Percentiles rank a stretch among this genome's conserved stretches.
Evolutionary conservation across 1,140 invertebrate genomes (phyloP).

Genomic region (Ruditapes philippinarum): DNA sequence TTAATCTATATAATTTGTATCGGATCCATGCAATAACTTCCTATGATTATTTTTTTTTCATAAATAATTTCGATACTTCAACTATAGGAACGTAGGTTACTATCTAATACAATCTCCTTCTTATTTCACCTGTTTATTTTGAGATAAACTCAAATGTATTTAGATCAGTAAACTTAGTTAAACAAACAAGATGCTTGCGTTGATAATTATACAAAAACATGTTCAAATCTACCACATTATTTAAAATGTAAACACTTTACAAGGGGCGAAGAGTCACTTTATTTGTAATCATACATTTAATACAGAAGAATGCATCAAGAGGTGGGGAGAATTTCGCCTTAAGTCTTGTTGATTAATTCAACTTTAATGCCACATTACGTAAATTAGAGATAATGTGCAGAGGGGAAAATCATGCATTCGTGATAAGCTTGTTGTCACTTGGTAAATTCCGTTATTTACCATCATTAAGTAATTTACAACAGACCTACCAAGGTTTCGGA

Average conservation of each 20-base stretch:
- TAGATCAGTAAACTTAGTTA: not conserved
- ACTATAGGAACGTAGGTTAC: too few species aligned
- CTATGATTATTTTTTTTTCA: too few species aligned
- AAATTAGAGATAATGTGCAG: not conserved
- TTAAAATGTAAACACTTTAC: conserved; percentile 16
- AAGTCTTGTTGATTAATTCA: conserved; percentile 1
- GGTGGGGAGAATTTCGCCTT: too few species aligned
- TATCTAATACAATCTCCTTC: not conserved
- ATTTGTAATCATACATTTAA: not conserved
- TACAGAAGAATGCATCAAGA: not conserved
- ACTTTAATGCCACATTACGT: not conserved
- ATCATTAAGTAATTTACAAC: not conserved
- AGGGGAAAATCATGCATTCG: not conserved
- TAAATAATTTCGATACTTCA: too few species aligned
- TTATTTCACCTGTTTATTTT: not conserved
- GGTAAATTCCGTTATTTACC: not conserved
- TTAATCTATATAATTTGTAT: too few species aligned
- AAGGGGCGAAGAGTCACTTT: conserved; percentile 4
- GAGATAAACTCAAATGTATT: not conserved
- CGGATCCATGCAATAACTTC: too few species aligned
- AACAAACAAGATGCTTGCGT: not conserved
- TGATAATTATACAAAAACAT: conserved; percentile 1
- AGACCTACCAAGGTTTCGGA: too few species aligned
- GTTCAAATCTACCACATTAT: not conserved
- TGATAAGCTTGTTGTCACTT: not conserved